Conservation (phyloP, 2,888 invertebrate genomes). For the Napeogenes sylphis region DNA sequence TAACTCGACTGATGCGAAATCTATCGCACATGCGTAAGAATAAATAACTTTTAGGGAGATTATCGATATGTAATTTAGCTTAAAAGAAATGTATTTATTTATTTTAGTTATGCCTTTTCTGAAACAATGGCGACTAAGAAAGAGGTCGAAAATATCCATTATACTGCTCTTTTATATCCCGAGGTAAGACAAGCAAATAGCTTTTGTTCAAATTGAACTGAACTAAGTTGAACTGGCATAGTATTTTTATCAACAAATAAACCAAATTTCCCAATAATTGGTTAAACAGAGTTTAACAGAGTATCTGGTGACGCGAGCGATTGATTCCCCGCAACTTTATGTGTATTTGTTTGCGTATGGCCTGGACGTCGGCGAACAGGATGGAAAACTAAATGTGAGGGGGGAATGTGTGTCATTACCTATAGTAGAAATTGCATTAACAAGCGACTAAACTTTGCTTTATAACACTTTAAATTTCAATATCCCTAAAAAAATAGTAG, state of each 20-base stretch:
- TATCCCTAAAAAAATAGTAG: no score
- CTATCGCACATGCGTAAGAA: slow-evolving; percentile 53
- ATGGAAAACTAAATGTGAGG: slow-evolving; percentile 39
- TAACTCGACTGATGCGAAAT: slow-evolving; percentile 39
- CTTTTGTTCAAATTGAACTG: neutral
- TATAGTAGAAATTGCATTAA: neutral
- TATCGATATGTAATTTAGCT: neutral
- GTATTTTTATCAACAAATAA: neutral
- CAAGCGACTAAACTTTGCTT: no score
- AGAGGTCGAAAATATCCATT: slow-evolving; percentile 43
- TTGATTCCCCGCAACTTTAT: slow-evolving; percentile 61
- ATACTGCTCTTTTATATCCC: slow-evolving; percentile 46
- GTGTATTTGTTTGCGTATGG: slow-evolving; percentile 62
- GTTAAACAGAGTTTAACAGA: slow-evolving; percentile 50
- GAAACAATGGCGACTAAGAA: slow-evolving; percentile 42
- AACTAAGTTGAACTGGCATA: neutral
- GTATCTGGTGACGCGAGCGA: slow-evolving; percentile 57
- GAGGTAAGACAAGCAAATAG: slow-evolving; percentile 42
- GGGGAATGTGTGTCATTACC: neutral
- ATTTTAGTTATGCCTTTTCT: slow-evolving; percentile 57
- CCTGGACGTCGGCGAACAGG: slow-evolving; percentile 42
- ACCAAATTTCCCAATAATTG: neutral
- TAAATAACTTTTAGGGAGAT: neutral
- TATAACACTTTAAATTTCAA: no score
- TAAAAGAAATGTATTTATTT: neutral